Conservation (phyloP, 35 echinoderm and acorn worm genomes). For the Hemicentrotus pulcherrimus region DNA sequence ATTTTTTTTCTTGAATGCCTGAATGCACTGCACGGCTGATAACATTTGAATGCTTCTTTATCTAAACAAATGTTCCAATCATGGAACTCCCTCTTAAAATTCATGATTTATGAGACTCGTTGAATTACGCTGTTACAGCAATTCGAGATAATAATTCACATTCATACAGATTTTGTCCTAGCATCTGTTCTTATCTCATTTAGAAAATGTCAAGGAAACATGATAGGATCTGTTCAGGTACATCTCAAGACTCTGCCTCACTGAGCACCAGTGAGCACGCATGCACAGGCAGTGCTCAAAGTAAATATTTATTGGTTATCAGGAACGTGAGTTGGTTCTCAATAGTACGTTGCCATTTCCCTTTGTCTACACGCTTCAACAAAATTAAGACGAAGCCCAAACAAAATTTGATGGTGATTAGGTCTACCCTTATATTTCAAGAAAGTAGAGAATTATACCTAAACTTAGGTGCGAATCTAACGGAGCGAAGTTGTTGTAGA, state of each 20-base stretch:
- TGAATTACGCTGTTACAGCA: background rate
- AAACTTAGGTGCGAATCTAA: background rate
- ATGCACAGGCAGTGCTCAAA: background rate
- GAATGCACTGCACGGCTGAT: background rate
- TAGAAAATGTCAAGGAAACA: background rate
- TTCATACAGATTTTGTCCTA: background rate
- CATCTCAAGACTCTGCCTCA: background rate
- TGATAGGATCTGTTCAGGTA: background rate
- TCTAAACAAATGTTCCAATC: slow-evolving; percentile 12
- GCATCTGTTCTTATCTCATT: background rate
- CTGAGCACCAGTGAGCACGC: background rate
- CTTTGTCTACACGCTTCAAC: background rate
- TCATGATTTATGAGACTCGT: background rate
- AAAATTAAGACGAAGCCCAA: background rate
- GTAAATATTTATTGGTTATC: slow-evolving; percentile 43
- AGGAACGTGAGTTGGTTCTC: background rate
- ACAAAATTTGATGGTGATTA: background rate
- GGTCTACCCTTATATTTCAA: background rate
- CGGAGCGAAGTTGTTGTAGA: background rate
- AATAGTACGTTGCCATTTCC: slow-evolving; percentile 26
- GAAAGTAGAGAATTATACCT: background rate
- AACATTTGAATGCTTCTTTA: background rate
- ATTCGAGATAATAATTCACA: background rate
- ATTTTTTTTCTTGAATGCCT: background rate
- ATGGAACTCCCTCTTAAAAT: background rate